Evolutionary conservation across 2,888 invertebrate genomes (phyloP).

Genomic region (Hydrotaea diabolus): DNA sequence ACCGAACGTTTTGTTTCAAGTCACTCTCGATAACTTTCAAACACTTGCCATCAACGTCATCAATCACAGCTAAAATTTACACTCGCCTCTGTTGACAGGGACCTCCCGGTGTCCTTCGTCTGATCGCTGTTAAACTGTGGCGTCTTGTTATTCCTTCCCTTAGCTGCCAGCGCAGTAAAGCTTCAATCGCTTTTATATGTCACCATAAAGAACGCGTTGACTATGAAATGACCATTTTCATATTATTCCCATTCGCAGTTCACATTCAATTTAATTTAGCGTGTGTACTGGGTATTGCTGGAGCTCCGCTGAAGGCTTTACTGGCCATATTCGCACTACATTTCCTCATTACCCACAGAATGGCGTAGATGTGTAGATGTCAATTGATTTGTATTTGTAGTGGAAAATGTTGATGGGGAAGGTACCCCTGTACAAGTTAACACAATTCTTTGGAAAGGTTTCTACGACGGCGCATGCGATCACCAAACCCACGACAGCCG

Average conservation of each 20-base stretch:
- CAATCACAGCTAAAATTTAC: not conserved
- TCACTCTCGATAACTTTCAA: not conserved
- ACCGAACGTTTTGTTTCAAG: not conserved
- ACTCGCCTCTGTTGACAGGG: not conserved
- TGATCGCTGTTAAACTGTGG: not conserved
- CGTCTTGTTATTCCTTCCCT: not conserved
- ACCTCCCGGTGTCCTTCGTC: not conserved
- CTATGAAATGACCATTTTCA: not conserved
- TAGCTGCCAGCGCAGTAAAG: no score
- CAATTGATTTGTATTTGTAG: not conserved
- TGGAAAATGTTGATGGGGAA: not conserved
- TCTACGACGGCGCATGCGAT: no score
- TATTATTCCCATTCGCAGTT: no score
- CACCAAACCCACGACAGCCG: no score
- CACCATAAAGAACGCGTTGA: not conserved
- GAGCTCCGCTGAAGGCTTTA: not conserved
- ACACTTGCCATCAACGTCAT: not conserved
- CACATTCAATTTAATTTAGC: slow-evolving; percentile 7
- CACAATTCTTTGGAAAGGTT: no score
- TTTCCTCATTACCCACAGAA: not conserved
- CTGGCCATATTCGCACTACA: not conserved
- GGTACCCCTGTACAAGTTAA: not conserved
- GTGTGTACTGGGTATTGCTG: not conserved
- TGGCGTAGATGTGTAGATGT: not conserved
- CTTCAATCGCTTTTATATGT: not conserved